Percentiles rank a stretch among this genome's conserved stretches.
phyloP scores from a whole-genome alignment of 2,113 vertebrate genomes.

The Odontesthes bonariensis region DNA sequence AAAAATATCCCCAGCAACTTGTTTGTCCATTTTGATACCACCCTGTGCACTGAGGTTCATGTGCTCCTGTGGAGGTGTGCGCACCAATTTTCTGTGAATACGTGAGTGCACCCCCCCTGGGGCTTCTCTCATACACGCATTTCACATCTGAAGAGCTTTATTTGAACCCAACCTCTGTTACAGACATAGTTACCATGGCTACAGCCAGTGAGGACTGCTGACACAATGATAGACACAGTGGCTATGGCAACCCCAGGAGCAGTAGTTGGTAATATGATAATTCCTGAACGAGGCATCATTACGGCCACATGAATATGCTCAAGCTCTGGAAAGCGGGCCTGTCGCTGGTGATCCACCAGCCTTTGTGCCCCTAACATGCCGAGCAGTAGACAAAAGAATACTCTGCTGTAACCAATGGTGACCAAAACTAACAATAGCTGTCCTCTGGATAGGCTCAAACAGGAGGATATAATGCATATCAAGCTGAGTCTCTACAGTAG shows the following conservation, averaged over 20 bases:
- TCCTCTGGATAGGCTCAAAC: constrained; percentile 61
- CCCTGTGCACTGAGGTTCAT: not conserved
- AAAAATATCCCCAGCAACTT: constrained; percentile 47
- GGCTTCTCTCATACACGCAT: constrained; percentile 58
- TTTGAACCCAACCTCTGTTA: constrained; percentile 77
- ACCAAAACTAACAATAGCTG: constrained; percentile 70
- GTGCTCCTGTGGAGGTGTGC: constrained; percentile 29
- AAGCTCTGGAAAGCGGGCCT: constrained; percentile 46
- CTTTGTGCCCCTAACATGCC: constrained; percentile 53
- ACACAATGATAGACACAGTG: constrained; percentile 82
- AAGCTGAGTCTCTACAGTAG: constrained; percentile 44
- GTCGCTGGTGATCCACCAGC: constrained; percentile 59
- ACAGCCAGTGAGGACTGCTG: constrained; percentile 78
- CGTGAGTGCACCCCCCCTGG: constrained; percentile 16
- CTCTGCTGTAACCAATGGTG: constrained; percentile 72
- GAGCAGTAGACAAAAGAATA: constrained; percentile 66
- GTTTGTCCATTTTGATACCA: constrained; percentile 39
- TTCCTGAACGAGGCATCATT: constrained; percentile 67
- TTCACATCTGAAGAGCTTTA: constrained; percentile 75
- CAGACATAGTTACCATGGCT: constrained; percentile 79
- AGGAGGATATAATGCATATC: constrained; percentile 51
- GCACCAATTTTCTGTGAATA: constrained; percentile 15
- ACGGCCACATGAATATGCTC: constrained; percentile 65
- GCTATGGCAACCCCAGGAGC: constrained; percentile 81
- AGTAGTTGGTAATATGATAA: constrained; percentile 79